Percentiles rank a stretch among this genome's conserved stretches.
These are phyloP conservation scores for Amiota mariae DNA, from an alignment of 2,888 invertebrate genomes.

Conservation along the genomic window DNA sequence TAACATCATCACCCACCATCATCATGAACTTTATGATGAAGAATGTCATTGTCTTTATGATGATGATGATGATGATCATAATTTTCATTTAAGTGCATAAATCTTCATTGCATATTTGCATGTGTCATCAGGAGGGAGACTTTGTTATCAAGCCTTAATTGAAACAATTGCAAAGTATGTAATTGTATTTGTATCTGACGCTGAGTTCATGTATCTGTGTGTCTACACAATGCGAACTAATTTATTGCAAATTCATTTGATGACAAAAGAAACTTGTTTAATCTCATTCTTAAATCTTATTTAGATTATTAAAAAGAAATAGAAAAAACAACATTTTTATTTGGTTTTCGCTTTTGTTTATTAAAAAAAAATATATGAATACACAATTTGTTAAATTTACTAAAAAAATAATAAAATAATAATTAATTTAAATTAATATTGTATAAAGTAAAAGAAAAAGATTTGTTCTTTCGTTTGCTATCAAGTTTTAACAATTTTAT, in stretches of 20 bases:
- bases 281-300: not conserved
- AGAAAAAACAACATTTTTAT: not conserved
- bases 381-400: slow-evolving; percentile 3
- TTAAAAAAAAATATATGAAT: not conserved
- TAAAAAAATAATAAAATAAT: not conserved
- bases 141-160: not conserved
- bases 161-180: not conserved
- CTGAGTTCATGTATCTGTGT: not conserved
- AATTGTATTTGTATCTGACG: not conserved
- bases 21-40: not conserved
- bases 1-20: not conserved
- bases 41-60: not conserved
- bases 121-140: slow-evolving; percentile 16
- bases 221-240: no score
- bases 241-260: no score
- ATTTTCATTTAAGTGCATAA: slow-evolving; percentile 23
- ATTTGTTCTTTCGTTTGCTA: no score
- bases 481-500: no score
- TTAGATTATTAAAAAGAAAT: not conserved
- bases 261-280: not conserved
- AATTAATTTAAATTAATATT: slow-evolving; percentile 2
- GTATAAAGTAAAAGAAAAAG: no score
- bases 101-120: slow-evolving; percentile 28
- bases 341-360: slow-evolving; percentile 5
- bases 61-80: slow-evolving; percentile 11